Evolutionary conservation across 2,113 vertebrate species (phyloP).

Genomic region (Plotosus lineatus): DNA sequence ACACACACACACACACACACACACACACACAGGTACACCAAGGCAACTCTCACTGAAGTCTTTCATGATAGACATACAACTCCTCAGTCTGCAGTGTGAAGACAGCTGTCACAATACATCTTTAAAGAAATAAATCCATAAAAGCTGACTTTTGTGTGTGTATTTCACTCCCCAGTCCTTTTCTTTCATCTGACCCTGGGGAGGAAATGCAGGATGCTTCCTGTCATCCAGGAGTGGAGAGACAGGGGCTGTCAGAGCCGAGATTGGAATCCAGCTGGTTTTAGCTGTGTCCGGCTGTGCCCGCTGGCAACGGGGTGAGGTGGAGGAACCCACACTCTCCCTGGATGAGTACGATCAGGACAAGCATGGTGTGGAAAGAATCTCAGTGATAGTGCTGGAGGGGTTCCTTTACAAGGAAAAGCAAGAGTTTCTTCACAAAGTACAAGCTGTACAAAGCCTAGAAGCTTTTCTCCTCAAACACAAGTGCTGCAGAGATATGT

Average conservation of each 20-base stretch:
- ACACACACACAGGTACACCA: too few relatives aligned
- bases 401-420: constrained; percentile 1
- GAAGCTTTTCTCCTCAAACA: not conserved
- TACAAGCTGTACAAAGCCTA: not conserved
- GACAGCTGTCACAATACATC: constrained; percentile 52
- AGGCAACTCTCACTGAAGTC: constrained; percentile 16
- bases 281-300: constrained; percentile 40
- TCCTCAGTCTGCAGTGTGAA: constrained; percentile 38
- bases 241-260: constrained; percentile 63
- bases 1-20: too few relatives aligned
- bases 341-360: not conserved
- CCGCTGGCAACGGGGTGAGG: constrained; percentile 18
- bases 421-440: not conserved
- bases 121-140: constrained; percentile 46
- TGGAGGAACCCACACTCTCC: constrained; percentile 38
- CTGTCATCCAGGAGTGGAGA: constrained; percentile 58
- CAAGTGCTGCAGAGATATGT: not conserved
- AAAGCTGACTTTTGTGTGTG: constrained; percentile 47
- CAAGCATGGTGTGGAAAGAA: not conserved
- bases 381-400: not conserved
- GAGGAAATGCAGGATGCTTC: constrained; percentile 59
- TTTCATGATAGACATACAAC: constrained; percentile 35
- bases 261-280: constrained; percentile 56
- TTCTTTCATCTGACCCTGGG: constrained; percentile 56
- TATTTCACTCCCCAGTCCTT: constrained; percentile 36